Evolutionary conservation across 2,797 vertebrate species (phyloP).

Genomic region (Parauchenoglanis punctatus): DNA sequence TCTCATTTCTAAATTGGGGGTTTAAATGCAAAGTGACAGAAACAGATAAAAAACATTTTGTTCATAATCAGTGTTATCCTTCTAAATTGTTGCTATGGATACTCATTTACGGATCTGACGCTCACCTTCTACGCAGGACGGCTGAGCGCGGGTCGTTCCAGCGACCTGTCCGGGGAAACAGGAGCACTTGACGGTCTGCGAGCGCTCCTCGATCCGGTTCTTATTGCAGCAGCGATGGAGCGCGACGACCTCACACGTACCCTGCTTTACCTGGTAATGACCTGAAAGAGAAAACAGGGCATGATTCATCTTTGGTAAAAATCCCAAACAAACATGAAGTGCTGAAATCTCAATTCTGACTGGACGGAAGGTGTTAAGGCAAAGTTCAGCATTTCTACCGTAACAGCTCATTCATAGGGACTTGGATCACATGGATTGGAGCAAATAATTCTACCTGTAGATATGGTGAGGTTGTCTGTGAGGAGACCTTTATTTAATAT

Average conservation of each 20-base stretch:
- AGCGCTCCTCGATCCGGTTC: constrained; percentile 94
- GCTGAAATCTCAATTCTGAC: not conserved
- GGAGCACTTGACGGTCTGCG: constrained; percentile 95
- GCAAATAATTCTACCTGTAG: not conserved
- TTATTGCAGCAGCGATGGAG: constrained; percentile 96
- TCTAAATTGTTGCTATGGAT: too few relatives aligned
- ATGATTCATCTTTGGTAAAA: not conserved
- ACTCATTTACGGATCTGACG: not conserved
- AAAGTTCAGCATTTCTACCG: not conserved
- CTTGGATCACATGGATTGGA: not conserved
- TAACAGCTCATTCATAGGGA: not conserved
- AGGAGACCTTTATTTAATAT: not conserved
- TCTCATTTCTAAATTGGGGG: not conserved
- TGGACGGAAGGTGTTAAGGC: not conserved
- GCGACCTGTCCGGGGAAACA: constrained; percentile 96
- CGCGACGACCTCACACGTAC: constrained; percentile 93
- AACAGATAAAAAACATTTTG: not conserved
- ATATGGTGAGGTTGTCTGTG: not conserved
- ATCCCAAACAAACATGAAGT: not conserved
- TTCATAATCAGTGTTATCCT: not conserved
- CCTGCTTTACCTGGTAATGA: constrained; percentile 92
- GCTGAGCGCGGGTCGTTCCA: constrained; percentile 88
- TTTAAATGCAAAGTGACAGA: not conserved
- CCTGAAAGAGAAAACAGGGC: constrained; percentile 66
- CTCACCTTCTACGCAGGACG: constrained; percentile 97